Base-by-base conservation (phyloP, 2,797 vertebrate genomes). In the Anguilla anguilla region DNA sequence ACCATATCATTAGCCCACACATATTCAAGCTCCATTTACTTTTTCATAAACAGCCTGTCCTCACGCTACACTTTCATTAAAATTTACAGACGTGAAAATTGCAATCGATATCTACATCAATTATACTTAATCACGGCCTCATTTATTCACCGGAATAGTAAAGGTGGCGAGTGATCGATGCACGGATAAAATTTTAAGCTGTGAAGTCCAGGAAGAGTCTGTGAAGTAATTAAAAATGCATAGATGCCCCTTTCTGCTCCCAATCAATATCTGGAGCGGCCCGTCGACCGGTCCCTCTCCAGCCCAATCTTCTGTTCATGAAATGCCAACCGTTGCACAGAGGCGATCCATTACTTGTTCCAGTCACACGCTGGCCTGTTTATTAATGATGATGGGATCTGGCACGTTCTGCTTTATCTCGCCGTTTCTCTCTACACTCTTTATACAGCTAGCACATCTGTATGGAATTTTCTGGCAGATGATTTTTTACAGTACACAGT, bases 71-170 rank as follows among this genome's bases (percentile, higher is more conserved):
- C 87, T 59, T 74, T 89, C 85, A 90, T 89, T 88, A 88, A 88
- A 86, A 57, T 86, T 86, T 83, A 31, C 64, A 86, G 55, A 69
- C 83, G 19, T 85, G 74, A 79, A 82, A 79, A 85, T 77, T 25
- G 25, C 31, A 28, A 91, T 91, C 88, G 89, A 92, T 89, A 90
- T 90, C 46, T 1, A 89, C 86, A 91, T 92, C 85, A 89, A 87
- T 89, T 92, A 90, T 69, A 89, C 87, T 91, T 85, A 79, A 85
- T 88, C 77, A 88, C 85, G 25, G 67, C 84, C 72, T 77, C n/a
- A 81, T 88, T 77, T 85, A 88, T 85, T 88, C 69, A 79, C 19
- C 17, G 83, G 28, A 79, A 57, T 49, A 31, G 83, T 79, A 85
- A 88, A 53, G 28, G 51, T 25, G 82, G 87, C 17, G 15, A 7